Evolutionary conservation across 2,113 vertebrate genomes (phyloP), one percentile per base, ranked within the genome.

Genomic region (Neodon shergylaensis): DNA sequence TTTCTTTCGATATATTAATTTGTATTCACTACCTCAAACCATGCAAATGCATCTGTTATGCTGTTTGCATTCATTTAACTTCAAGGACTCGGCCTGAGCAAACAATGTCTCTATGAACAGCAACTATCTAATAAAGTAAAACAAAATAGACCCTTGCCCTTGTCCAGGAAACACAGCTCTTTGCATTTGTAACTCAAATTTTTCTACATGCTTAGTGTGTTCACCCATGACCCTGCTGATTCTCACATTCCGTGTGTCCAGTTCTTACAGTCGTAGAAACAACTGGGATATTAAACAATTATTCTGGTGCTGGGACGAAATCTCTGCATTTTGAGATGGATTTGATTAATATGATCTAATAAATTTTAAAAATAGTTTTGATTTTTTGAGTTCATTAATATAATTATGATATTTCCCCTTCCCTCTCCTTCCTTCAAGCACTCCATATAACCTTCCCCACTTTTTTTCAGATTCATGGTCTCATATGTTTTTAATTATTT

Each of bases 121-220:
- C 66, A 79, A 94, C 79, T 95, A 19, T 47, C 44, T 90, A 79
- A 77, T 79, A 73, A 86, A 96, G 74, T 86, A 90, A 90, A 91
- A 74, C 10, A 91, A 85, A 89, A 92, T 11, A 26, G 10, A 82
- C 39, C 33, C 33, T 85, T 49, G 11, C 39, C 66, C 16, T 86
- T 87, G 65, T 22, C 78, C 28, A n/a, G 49, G 82, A 86, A 92
- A 52, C 24, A 66, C 7, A 26, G 3, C 21, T 81, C 73, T 87
- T 90, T 31, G 93, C 74, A n/a, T 11, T 24, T 4, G 14, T 77
- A 36, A 70, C 66, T 24, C 16, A 49, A 91, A 95, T 88, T 14
- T 36, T 2, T 36, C 54, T 49, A 47, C 39, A 12, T 5, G 47
- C 36, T 70, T 79, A 77, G 13, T 83, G 13, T 36, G 58, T 39